A percentile compares a stretch with the other conserved stretches of the same genome.
These are phyloP conservation scores for Macropus fuliginosus DNA, from an alignment of 2,797 vertebrate genomes.

Conservation along the genomic window DNA sequence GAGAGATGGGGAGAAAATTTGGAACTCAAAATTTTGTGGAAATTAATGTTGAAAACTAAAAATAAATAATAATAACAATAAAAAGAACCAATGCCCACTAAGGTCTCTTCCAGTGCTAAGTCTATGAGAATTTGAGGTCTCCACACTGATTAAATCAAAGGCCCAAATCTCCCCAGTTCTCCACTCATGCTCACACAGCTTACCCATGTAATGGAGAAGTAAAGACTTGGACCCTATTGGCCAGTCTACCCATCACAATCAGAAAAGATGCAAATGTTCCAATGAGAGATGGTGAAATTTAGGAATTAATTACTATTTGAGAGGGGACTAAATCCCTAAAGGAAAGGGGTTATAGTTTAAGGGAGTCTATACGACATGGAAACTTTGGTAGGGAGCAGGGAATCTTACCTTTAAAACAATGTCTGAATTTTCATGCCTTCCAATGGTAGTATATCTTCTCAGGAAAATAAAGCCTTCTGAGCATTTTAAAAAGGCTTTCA, in stretches of 20 bases:
- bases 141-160: not conserved
- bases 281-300: not conserved
- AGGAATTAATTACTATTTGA: not conserved
- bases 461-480: constrained; percentile 84
- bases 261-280: not conserved
- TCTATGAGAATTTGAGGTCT: not conserved
- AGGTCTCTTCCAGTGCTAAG: not conserved
- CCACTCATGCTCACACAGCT: rapidly evolving
- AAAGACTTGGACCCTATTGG: not conserved
- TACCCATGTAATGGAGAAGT: not conserved
- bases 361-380: rapidly evolving
- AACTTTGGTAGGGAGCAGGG: not conserved
- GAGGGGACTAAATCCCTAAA: not conserved
- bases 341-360: too few species aligned
- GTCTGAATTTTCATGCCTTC: constrained; percentile 84
- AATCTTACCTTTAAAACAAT: constrained; percentile 86
- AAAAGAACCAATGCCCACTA: not conserved
- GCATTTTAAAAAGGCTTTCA: constrained; percentile 86
- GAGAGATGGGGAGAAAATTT: too few species aligned
- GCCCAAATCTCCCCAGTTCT: not conserved
- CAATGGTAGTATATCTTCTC: constrained; percentile 81
- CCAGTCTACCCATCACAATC: not conserved
- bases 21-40: too few species aligned
- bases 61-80: too few species aligned
- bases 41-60: too few species aligned